A percentile compares a stretch with the other conserved stretches of the same genome.
These are phyloP conservation scores for Sphinx pinastri DNA, from an alignment of 2,888 invertebrate species.

Conservation along the genomic window DNA sequence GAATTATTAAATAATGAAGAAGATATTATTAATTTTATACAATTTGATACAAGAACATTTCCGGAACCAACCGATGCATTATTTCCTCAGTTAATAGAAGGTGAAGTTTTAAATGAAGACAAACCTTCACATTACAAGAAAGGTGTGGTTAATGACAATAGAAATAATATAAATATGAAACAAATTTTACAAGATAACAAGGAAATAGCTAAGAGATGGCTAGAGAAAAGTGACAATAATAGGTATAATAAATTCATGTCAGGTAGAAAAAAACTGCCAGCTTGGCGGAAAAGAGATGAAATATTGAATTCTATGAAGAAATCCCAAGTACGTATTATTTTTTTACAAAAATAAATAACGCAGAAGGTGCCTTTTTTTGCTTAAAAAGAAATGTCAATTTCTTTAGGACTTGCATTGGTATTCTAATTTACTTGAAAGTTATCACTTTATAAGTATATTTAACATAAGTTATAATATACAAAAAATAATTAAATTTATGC, in stretches of 20 bases:
- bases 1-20: constrained; percentile 88
- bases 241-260: constrained; percentile 87
- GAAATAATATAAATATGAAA: constrained; percentile 76
- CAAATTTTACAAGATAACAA: constrained; percentile 85
- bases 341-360: neutral
- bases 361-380: neutral
- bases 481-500: too few relatives aligned
- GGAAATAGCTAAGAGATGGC: constrained; percentile 85
- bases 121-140: constrained; percentile 87
- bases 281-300: constrained; percentile 87
- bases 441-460: too few relatives aligned
- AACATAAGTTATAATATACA: too few relatives aligned
- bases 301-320: constrained; percentile 86
- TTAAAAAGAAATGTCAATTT: too few relatives aligned
- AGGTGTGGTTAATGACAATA: constrained; percentile 83
- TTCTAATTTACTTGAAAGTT: too few relatives aligned
- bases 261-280: constrained; percentile 86
- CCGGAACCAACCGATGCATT: constrained; percentile 82
- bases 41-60: constrained; percentile 80
- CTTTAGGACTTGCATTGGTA: too few relatives aligned
- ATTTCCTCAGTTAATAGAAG: constrained; percentile 84
- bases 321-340: constrained; percentile 76
- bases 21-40: constrained; percentile 85
- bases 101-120: constrained; percentile 50
- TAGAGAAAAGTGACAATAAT: constrained; percentile 83